Evolutionary conservation across 2,888 invertebrate genomes (phyloP), one percentile per base, ranked within the genome.

Genomic region (Chirona hameri): DNA sequence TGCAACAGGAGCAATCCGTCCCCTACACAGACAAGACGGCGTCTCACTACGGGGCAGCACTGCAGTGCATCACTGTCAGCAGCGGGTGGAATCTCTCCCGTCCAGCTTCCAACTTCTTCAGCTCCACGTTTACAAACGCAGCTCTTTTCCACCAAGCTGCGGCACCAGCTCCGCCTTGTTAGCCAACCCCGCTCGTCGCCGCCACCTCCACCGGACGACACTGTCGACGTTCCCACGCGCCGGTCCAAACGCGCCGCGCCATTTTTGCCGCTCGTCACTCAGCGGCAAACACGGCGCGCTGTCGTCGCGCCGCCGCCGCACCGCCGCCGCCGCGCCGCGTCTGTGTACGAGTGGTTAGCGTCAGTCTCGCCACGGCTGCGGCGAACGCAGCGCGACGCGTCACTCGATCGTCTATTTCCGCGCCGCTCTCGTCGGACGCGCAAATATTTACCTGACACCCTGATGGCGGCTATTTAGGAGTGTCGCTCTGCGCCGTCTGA

Each of bases 301-400:
- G 52, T 52, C 52, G 52, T 52, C 52, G 18, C 52, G 52, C 39
- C 39, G 39, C 39, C 39, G 39, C 39, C 39, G 39, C 39, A 39
- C 24, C 24, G 57, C n/a, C 65, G 27, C n/a, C 65, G 65, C 65
- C 65, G n/a, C n/a, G n/a, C n/a, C 65, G n/a, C 65, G n/a, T 27
- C 65, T 65, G 65, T 65, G 65, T 65, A 65, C 65, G 65, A 65
- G 65, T 65, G 65, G 65, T 65, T 65, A 65, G 65, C 65, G 65
- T 65, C 65, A 65, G n/a, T 65, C 65, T 24, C 65, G 65, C 65
- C 27, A n/a, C n/a, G 10, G 5, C 65, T 3, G 65, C 65, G 65
- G n/a, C 24, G n/a, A 65, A 65, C 65, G 65, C 65, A 65, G 10
- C n/a, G 65, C n/a, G 65, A 65, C 65, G 65, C 65, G 65, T 65